Evolutionary conservation across 35 echinoderm and acorn worm species (phyloP).

Genomic region (Strongylocentrotus purpuratus): DNA sequence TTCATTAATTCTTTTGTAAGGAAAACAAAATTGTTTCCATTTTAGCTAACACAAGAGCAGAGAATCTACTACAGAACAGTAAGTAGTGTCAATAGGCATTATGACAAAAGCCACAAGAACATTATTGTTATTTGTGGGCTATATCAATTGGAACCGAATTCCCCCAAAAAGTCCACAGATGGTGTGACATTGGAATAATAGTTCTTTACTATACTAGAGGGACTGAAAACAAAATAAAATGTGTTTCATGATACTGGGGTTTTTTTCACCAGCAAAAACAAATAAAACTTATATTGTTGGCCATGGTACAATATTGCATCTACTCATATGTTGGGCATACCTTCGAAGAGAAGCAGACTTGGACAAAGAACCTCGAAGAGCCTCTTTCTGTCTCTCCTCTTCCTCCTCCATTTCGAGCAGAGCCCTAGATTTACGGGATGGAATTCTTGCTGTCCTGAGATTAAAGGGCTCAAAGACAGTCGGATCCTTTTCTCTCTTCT

Average conservation of each 20-base stretch:
- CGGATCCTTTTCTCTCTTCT: slow-evolving; percentile 85
- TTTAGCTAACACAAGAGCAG: no score
- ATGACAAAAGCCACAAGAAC: no score
- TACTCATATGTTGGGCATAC: not conserved
- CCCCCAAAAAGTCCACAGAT: no score
- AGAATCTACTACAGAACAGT: no score
- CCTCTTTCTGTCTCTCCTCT: slow-evolving; percentile 76
- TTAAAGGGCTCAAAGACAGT: slow-evolving; percentile 95
- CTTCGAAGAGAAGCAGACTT: slow-evolving; percentile 50
- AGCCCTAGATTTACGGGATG: slow-evolving; percentile 85
- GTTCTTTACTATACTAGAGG: not conserved
- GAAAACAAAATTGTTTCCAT: no score
- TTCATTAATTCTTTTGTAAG: no score
- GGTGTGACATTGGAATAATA: no score
- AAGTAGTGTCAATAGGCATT: no score
- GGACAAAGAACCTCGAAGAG: slow-evolving; percentile 49
- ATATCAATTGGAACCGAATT: no score
- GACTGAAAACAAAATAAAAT: not conserved
- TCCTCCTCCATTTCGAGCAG: slow-evolving; percentile 76
- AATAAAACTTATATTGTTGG: not conserved
- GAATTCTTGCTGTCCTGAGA: slow-evolving; percentile 83
- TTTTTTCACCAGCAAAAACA: not conserved
- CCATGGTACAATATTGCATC: not conserved
- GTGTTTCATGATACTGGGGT: not conserved
- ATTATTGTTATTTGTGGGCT: no score